A percentile compares a stretch with the other conserved stretches of the same genome.
phyloP scores from a whole-genome alignment of 1,140 invertebrate species.

The Scaptomyza pallida region DNA sequence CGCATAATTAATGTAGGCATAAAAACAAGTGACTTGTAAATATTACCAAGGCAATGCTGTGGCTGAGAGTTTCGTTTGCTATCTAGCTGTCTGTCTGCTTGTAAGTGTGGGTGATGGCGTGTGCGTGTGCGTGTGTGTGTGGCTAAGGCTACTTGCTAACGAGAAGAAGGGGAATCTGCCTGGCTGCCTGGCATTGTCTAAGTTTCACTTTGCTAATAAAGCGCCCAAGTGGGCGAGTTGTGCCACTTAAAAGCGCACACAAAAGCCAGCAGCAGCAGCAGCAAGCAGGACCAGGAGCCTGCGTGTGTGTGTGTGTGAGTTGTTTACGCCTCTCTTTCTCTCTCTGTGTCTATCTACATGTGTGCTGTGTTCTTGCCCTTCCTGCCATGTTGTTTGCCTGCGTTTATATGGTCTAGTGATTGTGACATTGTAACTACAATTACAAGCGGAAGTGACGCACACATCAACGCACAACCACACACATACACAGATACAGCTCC shows the following conservation, averaged over 20 bases:
- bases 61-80: constrained; percentile 24
- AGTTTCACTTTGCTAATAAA: constrained; percentile 69
- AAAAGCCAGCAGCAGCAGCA: constrained; percentile 35
- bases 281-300: neutral
- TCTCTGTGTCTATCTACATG: constrained; percentile 4
- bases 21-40: constrained; percentile 83
- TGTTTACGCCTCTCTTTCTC: constrained; percentile 6
- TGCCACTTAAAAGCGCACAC: constrained; percentile 77
- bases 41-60: constrained; percentile 71
- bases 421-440: constrained; percentile 83
- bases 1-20: constrained; percentile 82
- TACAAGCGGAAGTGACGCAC: constrained; percentile 80
- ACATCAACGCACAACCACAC: constrained; percentile 66
- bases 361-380: constrained; percentile 19
- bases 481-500: constrained; percentile 5
- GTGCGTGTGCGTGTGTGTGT: constrained; percentile 26
- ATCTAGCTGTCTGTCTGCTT: constrained; percentile 11
- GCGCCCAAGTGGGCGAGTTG: constrained; percentile 69
- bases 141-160: constrained; percentile 65
- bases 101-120: constrained; percentile 8
- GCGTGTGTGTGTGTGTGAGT: constrained; percentile 18
- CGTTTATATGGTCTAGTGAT: constrained; percentile 81
- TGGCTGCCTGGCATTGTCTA: constrained; percentile 42
- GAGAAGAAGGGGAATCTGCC: constrained; percentile 16
- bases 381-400: constrained; percentile 40